A percentile compares a stretch with the other conserved stretches of the same genome.
Conservation (phyloP, 1,140 invertebrate genomes). For the Lutraria rhynchaena region DNA sequence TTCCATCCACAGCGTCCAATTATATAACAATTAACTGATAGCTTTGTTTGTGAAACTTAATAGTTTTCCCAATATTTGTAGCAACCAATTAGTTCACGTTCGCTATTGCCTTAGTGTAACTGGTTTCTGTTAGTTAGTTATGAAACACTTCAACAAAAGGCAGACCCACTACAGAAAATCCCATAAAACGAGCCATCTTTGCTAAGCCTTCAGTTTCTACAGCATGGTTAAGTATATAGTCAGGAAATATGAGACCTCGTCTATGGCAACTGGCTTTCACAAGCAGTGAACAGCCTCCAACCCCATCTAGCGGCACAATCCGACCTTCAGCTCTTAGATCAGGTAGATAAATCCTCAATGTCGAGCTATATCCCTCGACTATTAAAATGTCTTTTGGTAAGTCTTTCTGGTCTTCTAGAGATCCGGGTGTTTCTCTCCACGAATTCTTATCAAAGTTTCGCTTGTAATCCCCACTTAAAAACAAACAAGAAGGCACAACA, state of each 20-base stretch:
- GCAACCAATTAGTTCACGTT: no score
- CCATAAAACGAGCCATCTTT: conserved; percentile 77
- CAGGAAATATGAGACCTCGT: conserved; percentile 77
- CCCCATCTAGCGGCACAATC: conserved; percentile 77
- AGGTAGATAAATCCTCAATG: conserved; percentile 72
- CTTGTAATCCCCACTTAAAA: conserved; percentile 56
- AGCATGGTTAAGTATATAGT: conserved; percentile 72
- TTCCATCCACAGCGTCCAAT: no score
- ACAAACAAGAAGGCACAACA: conserved; percentile 73
- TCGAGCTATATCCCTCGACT: conserved; percentile 76
- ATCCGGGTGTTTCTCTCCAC: conserved; percentile 77
- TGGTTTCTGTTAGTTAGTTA: no score
- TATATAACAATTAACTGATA: no score
- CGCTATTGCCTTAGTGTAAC: no score
- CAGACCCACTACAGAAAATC: conserved; percentile 72
- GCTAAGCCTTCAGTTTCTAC: conserved; percentile 80
- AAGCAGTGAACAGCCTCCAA: conserved; percentile 77
- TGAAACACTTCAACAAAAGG: conserved; percentile 78
- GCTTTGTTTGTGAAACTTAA: no score
- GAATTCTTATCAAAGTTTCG: conserved; percentile 78
- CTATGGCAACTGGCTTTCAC: conserved; percentile 71
- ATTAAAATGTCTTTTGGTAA: conserved; percentile 66
- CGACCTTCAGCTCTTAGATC: conserved; percentile 74
- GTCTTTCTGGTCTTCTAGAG: conserved; percentile 63
- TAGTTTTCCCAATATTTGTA: no score